Evolutionary conservation across 1,140 invertebrate species (phyloP).

Genomic region (Hylaeus anthracinus): DNA sequence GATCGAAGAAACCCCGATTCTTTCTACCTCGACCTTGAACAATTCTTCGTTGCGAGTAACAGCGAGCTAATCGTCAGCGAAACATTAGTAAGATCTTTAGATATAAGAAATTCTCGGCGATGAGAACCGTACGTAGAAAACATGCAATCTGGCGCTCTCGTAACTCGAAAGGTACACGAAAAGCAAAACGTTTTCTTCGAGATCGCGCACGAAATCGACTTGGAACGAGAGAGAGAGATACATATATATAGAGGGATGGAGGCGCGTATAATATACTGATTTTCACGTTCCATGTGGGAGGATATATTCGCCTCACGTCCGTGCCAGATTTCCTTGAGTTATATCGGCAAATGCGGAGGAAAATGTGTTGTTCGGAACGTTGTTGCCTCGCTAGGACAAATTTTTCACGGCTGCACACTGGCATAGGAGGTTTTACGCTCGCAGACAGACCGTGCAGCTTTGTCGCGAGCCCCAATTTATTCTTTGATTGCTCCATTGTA

Average conservation of each 20-base stretch:
- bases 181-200: neutral
- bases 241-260: no score
- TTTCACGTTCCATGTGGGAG: constrained; percentile 9
- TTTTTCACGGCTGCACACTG: constrained; percentile 23
- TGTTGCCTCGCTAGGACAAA: constrained; percentile 22
- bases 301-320: constrained; percentile 36
- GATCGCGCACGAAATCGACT: constrained; percentile 5
- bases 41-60: no score
- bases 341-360: constrained; percentile 38
- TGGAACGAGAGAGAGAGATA: neutral
- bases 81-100: no score
- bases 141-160: neutral
- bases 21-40: no score
- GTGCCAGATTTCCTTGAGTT: constrained; percentile 41
- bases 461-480: constrained; percentile 33
- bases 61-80: no score
- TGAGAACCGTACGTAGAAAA: neutral
- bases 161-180: constrained; percentile 8
- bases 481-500: constrained; percentile 36
- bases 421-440: neutral
- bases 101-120: neutral
- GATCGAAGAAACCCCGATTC: no score
- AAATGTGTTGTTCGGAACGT: constrained; percentile 34
- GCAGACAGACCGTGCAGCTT: constrained; percentile 10
- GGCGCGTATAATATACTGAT: constrained; percentile 38